These are phyloP conservation scores for Netelia melanura DNA, from an alignment of 2,888 invertebrate species.

Conservation along the genomic window DNA sequence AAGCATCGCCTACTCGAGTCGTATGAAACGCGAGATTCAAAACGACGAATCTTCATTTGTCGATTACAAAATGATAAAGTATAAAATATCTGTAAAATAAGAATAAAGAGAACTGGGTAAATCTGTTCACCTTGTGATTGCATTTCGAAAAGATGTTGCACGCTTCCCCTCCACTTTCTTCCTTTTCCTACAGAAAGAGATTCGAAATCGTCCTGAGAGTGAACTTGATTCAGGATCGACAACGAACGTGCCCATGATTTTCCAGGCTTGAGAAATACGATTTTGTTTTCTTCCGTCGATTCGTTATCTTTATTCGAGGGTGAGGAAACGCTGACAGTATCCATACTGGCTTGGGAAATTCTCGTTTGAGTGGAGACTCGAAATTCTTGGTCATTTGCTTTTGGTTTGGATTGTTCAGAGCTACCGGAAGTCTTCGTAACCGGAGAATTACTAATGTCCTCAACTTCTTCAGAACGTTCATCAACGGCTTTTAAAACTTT, in stretches of 20 bases:
- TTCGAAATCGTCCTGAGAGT: constrained; percentile 84
- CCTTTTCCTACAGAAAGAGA: constrained; percentile 85
- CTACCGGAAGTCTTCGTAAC: not conserved
- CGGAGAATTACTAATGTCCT: not conserved
- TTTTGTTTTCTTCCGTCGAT: constrained; percentile 50
- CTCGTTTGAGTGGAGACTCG: not conserved
- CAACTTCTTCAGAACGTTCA: constrained; percentile 5
- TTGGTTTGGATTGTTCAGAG: not conserved
- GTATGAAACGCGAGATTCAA: constrained; percentile 6
- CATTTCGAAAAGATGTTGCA: constrained; percentile 86
- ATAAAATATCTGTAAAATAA: constrained; percentile 14
- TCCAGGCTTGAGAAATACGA: constrained; percentile 87
- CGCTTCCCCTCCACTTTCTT: constrained; percentile 86
- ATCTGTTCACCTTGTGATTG: constrained; percentile 85
- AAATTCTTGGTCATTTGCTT: not conserved
- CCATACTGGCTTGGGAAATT: not conserved
- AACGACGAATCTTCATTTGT: constrained; percentile 18
- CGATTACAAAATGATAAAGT: constrained; percentile 11
- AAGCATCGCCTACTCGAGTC: constrained; percentile 80
- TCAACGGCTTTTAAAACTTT: not conserved
- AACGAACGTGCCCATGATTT: constrained; percentile 90
- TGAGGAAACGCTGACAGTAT: not conserved
- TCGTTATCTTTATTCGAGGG: not conserved
- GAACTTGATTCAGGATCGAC: constrained; percentile 86
- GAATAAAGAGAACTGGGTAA: constrained; percentile 14